Evolutionary conservation across 2,113 vertebrate species (phyloP).

Genomic region (Nanorana parkeri): DNA sequence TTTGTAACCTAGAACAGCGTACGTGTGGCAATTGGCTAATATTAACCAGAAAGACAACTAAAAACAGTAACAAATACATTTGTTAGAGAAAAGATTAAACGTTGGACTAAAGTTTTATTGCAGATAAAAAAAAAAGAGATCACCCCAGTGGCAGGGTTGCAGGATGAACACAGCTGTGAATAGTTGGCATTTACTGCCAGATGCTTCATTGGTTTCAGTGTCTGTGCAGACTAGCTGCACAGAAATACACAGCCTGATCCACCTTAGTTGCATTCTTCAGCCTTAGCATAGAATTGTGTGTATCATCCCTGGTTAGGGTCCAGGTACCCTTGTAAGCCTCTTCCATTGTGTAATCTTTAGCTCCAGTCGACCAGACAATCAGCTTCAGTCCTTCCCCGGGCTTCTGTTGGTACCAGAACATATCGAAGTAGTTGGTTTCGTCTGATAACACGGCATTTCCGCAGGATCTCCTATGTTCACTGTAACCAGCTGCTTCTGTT

Average conservation of each 20-base stretch:
- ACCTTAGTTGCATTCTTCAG: neutral
- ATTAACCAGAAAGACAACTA: too few relatives aligned
- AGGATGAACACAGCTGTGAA: too few relatives aligned
- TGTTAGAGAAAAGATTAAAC: too few relatives aligned
- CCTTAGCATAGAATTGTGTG: neutral
- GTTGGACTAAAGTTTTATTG: too few relatives aligned
- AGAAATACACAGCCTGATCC: constrained; percentile 28
- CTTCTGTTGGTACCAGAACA: constrained; percentile 41
- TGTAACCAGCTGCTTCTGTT: neutral
- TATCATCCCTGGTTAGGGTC: neutral
- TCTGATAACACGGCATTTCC: neutral
- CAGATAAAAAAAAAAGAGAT: too few relatives aligned
- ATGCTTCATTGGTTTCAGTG: neutral
- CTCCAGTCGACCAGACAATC: neutral
- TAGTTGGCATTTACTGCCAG: neutral
- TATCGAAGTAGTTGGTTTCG: neutral
- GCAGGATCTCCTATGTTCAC: neutral
- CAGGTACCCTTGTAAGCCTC: neutral
- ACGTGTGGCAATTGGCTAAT: too few relatives aligned
- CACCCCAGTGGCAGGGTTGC: too few relatives aligned
- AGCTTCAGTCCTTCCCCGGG: constrained; percentile 13
- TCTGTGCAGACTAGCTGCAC: constrained; percentile 25
- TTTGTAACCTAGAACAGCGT: too few relatives aligned
- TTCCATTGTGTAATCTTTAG: neutral
- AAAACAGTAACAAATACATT: too few relatives aligned